Evolutionary conservation across 2,888 invertebrate genomes (phyloP).

Genomic region (Leptopterna dolabrata): DNA sequence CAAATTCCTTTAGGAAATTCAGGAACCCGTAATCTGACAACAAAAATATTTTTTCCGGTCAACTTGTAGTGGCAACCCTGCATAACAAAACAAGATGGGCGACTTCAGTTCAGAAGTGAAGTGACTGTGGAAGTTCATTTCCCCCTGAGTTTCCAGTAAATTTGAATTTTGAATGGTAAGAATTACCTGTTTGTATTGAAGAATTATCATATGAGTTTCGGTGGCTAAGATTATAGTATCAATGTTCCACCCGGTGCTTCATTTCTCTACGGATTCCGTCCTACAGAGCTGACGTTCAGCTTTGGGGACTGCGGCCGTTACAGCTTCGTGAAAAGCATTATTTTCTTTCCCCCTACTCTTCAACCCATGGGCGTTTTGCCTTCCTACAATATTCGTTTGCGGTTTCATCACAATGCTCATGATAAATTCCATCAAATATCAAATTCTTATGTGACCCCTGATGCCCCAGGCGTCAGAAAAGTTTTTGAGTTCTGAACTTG

Average conservation of each 20-base stretch:
- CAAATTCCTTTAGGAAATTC: no score
- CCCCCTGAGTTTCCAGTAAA: background rate
- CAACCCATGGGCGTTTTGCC: no score
- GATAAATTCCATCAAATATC: no score
- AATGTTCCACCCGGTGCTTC: background rate
- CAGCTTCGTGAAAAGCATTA: background rate
- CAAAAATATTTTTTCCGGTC: background rate
- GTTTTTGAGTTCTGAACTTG: background rate
- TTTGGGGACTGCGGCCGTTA: background rate
- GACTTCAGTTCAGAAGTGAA: background rate
- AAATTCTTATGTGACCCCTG: background rate
- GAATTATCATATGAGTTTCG: background rate
- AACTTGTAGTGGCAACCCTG: constrained; percentile 10
- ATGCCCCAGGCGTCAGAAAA: background rate
- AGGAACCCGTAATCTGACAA: no score
- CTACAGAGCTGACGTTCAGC: background rate
- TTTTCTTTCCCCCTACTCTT: background rate
- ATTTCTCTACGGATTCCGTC: background rate
- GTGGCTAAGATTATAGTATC: background rate
- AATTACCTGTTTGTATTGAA: background rate
- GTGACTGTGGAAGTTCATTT: background rate
- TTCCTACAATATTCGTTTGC: no score
- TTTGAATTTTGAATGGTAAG: constrained; percentile 36
- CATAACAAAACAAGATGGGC: constrained; percentile 49
- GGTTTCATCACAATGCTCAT: background rate